These are phyloP conservation scores for Aphis craccivora DNA, from an alignment of 1,140 invertebrate genomes.

Conservation along the genomic window DNA sequence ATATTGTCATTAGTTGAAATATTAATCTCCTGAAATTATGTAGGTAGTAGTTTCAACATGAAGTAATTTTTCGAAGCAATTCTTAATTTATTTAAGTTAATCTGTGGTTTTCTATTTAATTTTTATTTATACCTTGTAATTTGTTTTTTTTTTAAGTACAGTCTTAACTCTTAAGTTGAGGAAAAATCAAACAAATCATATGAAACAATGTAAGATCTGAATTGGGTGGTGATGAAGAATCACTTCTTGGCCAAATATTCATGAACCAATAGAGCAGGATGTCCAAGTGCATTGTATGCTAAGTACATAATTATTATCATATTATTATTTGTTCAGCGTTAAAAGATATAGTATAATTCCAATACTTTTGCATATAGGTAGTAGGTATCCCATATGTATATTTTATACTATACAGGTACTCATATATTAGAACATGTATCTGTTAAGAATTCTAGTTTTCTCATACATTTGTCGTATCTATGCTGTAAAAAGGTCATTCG, in stretches of 20 bases:
- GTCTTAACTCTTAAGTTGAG: no score
- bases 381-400: neutral
- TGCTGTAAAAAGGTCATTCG: neutral
- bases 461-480: neutral
- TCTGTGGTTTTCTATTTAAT: no score
- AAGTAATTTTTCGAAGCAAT: no score
- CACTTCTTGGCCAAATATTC: neutral
- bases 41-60: no score
- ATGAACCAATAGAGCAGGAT: neutral
- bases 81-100: no score
- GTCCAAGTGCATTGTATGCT: neutral
- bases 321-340: neutral
- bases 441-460: neutral
- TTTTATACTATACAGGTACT: no score
- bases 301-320: neutral
- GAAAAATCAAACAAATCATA: neutral
- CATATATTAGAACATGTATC: neutral
- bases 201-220: neutral
- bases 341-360: neutral
- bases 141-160: no score
- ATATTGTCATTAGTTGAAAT: no score
- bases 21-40: no score
- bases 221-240: neutral
- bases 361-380: neutral
- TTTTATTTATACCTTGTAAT: no score